Conservation (phyloP, 2,888 invertebrate species). For the Cataglyphis cursor region DNA sequence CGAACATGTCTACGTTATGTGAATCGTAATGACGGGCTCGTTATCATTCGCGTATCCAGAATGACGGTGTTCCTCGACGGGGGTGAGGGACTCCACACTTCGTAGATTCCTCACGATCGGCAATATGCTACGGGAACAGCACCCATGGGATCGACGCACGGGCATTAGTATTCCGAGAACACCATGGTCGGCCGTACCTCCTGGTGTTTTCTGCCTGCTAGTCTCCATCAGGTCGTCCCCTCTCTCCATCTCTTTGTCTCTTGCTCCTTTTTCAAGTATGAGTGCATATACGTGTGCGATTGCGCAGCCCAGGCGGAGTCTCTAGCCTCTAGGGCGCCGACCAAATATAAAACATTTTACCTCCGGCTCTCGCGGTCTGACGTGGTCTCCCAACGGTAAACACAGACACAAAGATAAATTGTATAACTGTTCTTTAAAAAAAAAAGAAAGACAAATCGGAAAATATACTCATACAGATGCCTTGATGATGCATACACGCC, state of each 20-base stretch:
- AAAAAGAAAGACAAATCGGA: conserved; percentile 58
- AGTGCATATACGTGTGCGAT: conserved; percentile 51
- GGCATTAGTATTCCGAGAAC: conserved; percentile 81
- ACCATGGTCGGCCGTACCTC: conserved; percentile 70
- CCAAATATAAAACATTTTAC: conserved; percentile 72
- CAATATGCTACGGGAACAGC: conserved; percentile 78
- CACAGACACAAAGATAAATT: conserved; percentile 59
- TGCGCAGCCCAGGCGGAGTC: conserved; percentile 40
- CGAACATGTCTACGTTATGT: conserved; percentile 51
- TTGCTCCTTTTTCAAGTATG: conserved; percentile 2
- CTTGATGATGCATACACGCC: background rate
- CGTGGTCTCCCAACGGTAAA: conserved; percentile 61
- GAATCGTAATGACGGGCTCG: conserved; percentile 56
- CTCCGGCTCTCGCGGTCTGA: conserved; percentile 56
- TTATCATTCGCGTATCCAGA: conserved; percentile 62
- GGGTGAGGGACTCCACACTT: conserved; percentile 50
- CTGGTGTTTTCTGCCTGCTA: conserved; percentile 77
- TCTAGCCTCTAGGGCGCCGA: conserved; percentile 55
- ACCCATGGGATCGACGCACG: conserved; percentile 73
- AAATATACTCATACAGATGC: conserved; percentile 56
- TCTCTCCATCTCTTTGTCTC: conserved; percentile 15
- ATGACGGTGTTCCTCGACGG: conserved; percentile 49
- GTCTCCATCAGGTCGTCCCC: conserved; percentile 34
- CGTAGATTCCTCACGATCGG: conserved; percentile 74
- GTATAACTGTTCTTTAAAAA: conserved; percentile 58